phyloP scores from a whole-genome alignment of 2,888 invertebrate species.

The Odontocolon sp. region DNA sequence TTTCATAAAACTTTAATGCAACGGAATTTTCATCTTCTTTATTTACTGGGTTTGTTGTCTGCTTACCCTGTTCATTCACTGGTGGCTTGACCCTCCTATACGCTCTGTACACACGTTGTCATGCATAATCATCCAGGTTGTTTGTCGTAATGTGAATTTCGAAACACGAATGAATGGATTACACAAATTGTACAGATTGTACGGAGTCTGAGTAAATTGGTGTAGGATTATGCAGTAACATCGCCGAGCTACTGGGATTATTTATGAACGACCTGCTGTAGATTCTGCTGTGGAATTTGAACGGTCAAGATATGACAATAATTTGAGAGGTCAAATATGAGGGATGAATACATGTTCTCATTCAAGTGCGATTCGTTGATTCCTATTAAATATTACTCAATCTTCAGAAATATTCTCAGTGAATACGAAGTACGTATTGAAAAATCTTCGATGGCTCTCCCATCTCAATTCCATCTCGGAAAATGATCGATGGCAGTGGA shows the following conservation, averaged over 20 bases:
- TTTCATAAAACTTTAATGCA: no score
- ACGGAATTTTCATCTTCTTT: no score
- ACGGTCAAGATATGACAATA: no score
- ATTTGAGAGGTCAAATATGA: not conserved
- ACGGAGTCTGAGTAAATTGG: not conserved
- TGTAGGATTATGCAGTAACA: not conserved
- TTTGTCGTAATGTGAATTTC: conserved; percentile 10
- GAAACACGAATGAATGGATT: not conserved
- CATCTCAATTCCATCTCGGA: no score
- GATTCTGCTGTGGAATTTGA: no score
- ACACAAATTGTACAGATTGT: no score
- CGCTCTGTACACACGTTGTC: conserved; percentile 17
- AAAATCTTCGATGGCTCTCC: not conserved
- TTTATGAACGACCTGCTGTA: not conserved
- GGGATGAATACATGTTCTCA: no score
- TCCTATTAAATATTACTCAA: not conserved
- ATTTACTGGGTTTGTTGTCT: no score
- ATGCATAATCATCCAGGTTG: conserved; percentile 2
- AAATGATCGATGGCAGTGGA: no score
- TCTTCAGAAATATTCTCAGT: not conserved
- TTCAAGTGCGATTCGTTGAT: not conserved
- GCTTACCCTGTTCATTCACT: no score
- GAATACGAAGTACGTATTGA: not conserved
- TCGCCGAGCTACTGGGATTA: not conserved
- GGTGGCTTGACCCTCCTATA: not conserved